Conservation (phyloP, 2,113 vertebrate genomes). For the Sitta europaea region DNA sequence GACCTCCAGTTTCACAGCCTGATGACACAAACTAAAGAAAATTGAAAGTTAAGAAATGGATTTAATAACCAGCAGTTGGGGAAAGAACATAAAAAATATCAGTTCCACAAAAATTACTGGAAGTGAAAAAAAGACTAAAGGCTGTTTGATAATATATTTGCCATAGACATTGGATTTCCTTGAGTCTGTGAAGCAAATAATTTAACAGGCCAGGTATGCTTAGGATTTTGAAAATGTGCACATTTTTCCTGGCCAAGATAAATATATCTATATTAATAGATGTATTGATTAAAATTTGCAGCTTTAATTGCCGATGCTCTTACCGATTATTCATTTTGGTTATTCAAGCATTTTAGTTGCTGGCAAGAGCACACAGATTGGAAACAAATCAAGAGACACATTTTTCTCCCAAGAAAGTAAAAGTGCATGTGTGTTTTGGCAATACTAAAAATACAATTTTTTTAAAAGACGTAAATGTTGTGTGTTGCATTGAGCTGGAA, state of each 20-base stretch:
- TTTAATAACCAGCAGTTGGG: slow-evolving; percentile 55
- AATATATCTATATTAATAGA: slow-evolving; percentile 65
- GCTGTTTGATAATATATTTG: slow-evolving; percentile 68
- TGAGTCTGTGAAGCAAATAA: slow-evolving; percentile 65
- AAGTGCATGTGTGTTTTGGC: slow-evolving; percentile 73
- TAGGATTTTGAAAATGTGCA: slow-evolving; percentile 39
- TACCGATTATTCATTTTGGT: slow-evolving; percentile 69
- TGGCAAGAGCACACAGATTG: slow-evolving; percentile 67
- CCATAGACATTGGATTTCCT: slow-evolving; percentile 61
- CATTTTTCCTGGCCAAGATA: slow-evolving; percentile 56
- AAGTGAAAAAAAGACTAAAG: slow-evolving; percentile 53
- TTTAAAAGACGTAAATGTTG: slow-evolving; percentile 47
- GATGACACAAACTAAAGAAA: slow-evolving; percentile 74
- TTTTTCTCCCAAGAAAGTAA: slow-evolving; percentile 76
- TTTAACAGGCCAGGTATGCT: slow-evolving; percentile 52
- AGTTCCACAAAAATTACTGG: slow-evolving; percentile 53
- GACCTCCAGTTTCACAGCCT: slow-evolving; percentile 53
- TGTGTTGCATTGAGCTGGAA: slow-evolving; percentile 44
- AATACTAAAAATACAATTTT: slow-evolving; percentile 42
- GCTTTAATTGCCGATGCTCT: slow-evolving; percentile 71
- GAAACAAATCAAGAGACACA: slow-evolving; percentile 76
- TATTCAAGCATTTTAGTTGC: slow-evolving; percentile 71
- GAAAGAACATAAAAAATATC: slow-evolving; percentile 27
- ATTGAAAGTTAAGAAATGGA: slow-evolving; percentile 67
- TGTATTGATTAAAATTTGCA: slow-evolving; percentile 72